These are phyloP conservation scores for Apotomis turbidana DNA, from an alignment of 2,888 invertebrate species.

Conservation along the genomic window DNA sequence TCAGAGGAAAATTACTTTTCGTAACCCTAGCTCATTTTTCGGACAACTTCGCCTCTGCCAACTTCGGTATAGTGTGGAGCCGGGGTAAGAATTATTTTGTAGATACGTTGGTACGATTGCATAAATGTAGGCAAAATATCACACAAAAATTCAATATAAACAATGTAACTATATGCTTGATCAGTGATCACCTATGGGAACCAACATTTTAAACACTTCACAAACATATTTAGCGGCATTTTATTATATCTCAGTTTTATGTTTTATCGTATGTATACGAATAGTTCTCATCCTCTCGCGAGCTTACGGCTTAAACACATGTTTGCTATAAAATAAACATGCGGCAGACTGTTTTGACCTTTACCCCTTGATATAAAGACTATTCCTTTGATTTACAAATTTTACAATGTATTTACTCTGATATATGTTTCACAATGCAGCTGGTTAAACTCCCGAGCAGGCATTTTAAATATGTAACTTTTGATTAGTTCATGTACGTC, in stretches of 20 bases:
- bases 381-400: conserved; percentile 4
- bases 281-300: conserved; percentile 43
- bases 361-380: conserved; percentile 12
- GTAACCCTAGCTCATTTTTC: no score
- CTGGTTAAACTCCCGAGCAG: conserved; percentile 28
- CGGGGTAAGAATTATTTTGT: no score
- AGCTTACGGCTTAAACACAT: conserved; percentile 57
- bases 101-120: no score
- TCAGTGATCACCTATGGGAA: not conserved
- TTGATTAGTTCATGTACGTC: conserved; percentile 28
- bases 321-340: conserved; percentile 48
- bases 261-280: conserved; percentile 1
- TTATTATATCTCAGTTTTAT: conserved; percentile 11
- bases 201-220: not conserved
- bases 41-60: no score
- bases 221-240: not conserved
- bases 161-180: no score
- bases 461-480: conserved; percentile 27
- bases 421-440: conserved; percentile 27
- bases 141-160: not conserved
- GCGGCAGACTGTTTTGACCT: not conserved
- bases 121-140: not conserved
- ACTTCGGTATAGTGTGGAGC: no score
- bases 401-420: not conserved
- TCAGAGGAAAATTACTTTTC: no score